Conservation (phyloP, 2,113 vertebrate genomes). For the Chionomys nivalis region DNA sequence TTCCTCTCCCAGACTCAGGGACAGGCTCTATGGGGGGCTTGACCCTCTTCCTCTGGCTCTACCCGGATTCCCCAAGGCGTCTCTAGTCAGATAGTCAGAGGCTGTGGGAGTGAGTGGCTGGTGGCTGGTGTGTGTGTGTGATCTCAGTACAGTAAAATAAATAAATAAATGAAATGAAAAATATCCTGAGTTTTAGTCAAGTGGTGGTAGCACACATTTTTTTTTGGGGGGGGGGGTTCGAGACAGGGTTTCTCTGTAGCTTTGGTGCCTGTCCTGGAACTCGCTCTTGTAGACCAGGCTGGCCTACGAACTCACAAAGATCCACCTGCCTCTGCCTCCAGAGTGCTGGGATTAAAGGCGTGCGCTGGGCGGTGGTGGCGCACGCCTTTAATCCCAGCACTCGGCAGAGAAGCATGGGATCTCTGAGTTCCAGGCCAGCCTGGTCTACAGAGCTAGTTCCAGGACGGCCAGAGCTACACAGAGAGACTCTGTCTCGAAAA, state of each 20-base stretch:
- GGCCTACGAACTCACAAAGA: no score
- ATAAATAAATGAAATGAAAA: not conserved
- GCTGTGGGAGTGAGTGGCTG: not conserved
- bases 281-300: no score
- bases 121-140: no score
- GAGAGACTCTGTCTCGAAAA: not conserved
- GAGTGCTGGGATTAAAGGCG: no score
- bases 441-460: not conserved
- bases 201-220: not conserved
- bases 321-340: no score
- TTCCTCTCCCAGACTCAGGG: not conserved
- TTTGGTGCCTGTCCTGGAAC: no score
- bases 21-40: not conserved
- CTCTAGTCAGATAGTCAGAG: not conserved
- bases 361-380: rapidly evolving
- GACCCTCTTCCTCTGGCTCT: not conserved
- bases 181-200: not conserved
- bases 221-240: no score
- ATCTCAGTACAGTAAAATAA: not conserved
- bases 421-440: not conserved
- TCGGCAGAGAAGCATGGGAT: not conserved
- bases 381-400: not conserved
- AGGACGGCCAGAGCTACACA: no score
- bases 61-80: not conserved
- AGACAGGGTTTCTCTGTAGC: no score